These are phyloP conservation scores for Anguilla megastoma DNA, from an alignment of 2,797 vertebrate species.

Conservation along the genomic window DNA sequence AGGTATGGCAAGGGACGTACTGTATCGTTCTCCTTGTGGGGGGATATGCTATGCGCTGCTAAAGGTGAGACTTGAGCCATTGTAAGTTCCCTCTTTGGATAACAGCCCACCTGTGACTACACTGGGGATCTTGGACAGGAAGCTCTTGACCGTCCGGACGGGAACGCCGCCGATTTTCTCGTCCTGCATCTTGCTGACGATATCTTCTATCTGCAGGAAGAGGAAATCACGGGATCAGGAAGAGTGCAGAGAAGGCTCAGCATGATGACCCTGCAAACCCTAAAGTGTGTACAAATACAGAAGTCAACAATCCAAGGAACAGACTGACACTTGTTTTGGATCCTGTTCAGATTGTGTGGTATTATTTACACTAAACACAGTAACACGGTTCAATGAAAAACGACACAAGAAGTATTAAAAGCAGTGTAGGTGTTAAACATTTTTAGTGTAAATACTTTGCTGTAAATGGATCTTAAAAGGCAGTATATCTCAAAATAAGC, in stretches of 20 bases:
- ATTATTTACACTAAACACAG: too few relatives aligned
- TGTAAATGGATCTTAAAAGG: not conserved
- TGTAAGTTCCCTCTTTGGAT: not conserved
- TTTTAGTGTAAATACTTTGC: not conserved
- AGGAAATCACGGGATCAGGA: constrained; percentile 37
- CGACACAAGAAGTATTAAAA: not conserved
- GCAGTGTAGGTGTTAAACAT: not conserved
- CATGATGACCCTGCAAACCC: not conserved
- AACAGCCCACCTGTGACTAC: constrained; percentile 86
- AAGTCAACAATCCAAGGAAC: not conserved
- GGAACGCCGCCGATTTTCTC: constrained; percentile 93
- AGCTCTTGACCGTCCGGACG: constrained; percentile 97
- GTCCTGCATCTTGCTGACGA: constrained; percentile 90
- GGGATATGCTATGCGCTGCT: not conserved
- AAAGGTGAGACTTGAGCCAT: not conserved
- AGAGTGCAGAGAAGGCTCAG: not conserved
- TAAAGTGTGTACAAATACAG: not conserved
- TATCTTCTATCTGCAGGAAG: constrained; percentile 88
- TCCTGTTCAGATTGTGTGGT: too few relatives aligned
- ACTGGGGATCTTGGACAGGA: constrained; percentile 98
- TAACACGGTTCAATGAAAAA: not conserved
- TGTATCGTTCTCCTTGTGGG: not conserved
- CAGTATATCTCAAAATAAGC: not conserved
- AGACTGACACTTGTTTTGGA: too few relatives aligned
- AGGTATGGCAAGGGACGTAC: not conserved